Percentiles rank a stretch among this genome's conserved stretches.
phyloP scores from a whole-genome alignment of 2,888 invertebrate species.

The Amblyjoppa proteus region DNA sequence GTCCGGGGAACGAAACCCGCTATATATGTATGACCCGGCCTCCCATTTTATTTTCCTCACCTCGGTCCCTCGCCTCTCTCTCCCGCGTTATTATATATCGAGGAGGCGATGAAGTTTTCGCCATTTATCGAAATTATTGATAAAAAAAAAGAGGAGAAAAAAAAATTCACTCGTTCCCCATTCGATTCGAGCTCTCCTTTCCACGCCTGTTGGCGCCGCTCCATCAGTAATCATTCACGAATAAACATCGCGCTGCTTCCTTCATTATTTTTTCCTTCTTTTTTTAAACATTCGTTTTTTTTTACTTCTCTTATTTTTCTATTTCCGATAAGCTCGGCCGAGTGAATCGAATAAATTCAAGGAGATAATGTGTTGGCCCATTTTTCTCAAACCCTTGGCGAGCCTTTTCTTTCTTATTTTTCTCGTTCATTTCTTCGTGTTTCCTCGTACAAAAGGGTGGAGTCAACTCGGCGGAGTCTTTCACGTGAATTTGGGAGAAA shows the following conservation, averaged over 20 bases:
- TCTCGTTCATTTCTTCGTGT: not conserved
- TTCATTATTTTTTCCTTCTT: constrained; percentile 25
- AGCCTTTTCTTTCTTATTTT: constrained; percentile 4
- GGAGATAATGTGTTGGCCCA: constrained; percentile 56
- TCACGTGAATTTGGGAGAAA: constrained; percentile 26
- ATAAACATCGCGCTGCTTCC: constrained; percentile 37
- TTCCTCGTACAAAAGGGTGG: not conserved
- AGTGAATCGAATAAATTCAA: constrained; percentile 60
- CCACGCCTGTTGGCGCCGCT: constrained; percentile 15
- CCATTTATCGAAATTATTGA: constrained; percentile 50
- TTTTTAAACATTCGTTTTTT: constrained; percentile 36
- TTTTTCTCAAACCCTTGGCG: constrained; percentile 46
- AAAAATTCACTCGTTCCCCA: constrained; percentile 64
- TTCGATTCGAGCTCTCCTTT: constrained; percentile 26
- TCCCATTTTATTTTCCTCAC: constrained; percentile 38
- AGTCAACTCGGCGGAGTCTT: not conserved
- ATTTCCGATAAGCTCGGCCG: constrained; percentile 61
- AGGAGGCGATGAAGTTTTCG: constrained; percentile 29
- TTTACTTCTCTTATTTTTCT: constrained; percentile 22
- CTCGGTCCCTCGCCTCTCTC: constrained; percentile 21
- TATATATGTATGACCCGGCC: constrained; percentile 10
- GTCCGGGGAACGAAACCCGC: constrained; percentile 52
- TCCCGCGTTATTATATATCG: constrained; percentile 13
- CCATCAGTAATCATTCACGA: constrained; percentile 37
- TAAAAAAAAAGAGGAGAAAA: not conserved